Conservation (phyloP, 2,888 invertebrate species). For the Subacronicta megacephala region DNA sequence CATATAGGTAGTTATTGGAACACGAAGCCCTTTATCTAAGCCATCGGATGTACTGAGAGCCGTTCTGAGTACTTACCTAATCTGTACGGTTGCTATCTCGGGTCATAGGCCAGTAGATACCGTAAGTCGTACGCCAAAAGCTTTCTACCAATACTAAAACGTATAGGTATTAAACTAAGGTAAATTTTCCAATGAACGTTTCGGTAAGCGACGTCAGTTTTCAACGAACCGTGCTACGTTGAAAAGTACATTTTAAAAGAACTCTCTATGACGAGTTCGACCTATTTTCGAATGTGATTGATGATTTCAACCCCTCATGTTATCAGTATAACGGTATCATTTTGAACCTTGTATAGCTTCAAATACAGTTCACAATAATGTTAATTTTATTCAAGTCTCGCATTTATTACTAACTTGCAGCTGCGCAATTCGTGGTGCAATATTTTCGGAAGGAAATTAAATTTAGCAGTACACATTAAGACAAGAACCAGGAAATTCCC, state of each 20-base stretch:
- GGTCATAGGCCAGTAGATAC: slow-evolving; percentile 83
- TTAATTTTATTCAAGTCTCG: slow-evolving; percentile 20
- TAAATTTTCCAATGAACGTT: slow-evolving; percentile 62
- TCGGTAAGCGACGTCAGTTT: slow-evolving; percentile 40
- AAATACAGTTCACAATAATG: slow-evolving; percentile 36
- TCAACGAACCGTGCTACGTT: slow-evolving; percentile 66
- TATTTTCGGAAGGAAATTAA: slow-evolving; percentile 54
- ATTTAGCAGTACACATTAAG: slow-evolving; percentile 53
- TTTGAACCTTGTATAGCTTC: slow-evolving; percentile 45
- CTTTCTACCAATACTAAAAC: slow-evolving; percentile 59
- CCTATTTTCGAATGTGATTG: slow-evolving; percentile 77
- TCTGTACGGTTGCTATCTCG: slow-evolving; percentile 77
- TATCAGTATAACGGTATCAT: slow-evolving; percentile 57
- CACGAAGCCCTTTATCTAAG: slow-evolving; percentile 72
- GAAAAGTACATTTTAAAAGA: slow-evolving; percentile 67
- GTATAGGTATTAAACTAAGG: slow-evolving; percentile 61
- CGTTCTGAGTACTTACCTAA: slow-evolving; percentile 71
- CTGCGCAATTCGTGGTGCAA: slow-evolving; percentile 33
- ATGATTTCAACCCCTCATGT: slow-evolving; percentile 70
- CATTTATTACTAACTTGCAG: slow-evolving; percentile 37
- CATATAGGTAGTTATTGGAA: slow-evolving; percentile 70
- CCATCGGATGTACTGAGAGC: slow-evolving; percentile 71
- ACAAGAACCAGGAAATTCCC: slow-evolving; percentile 51
- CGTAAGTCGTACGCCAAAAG: slow-evolving; percentile 67
- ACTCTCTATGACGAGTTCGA: slow-evolving; percentile 67